phyloP scores from a whole-genome alignment of 2,888 invertebrate species.

The Asteroscopus sphinx region DNA sequence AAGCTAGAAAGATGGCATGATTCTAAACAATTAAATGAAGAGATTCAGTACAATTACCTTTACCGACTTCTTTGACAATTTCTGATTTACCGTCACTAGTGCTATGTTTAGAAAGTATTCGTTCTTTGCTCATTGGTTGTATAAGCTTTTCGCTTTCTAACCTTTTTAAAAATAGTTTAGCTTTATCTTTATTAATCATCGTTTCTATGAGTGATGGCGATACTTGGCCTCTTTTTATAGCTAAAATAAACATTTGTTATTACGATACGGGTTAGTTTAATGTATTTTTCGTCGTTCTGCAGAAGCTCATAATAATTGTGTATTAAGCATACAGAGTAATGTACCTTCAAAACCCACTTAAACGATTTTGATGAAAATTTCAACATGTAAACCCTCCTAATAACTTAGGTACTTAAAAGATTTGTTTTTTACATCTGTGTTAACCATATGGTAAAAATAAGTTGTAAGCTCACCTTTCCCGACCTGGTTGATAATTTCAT shows the following conservation, averaged over 20 bases:
- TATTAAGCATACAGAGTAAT: too few species aligned
- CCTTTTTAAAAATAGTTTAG: slow-evolving; percentile 8
- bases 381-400: too few species aligned
- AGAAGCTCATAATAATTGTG: too few species aligned
- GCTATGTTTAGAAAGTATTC: not conserved
- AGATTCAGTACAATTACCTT: slow-evolving; percentile 14
- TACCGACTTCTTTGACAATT: slow-evolving; percentile 12
- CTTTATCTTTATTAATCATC: slow-evolving; percentile 25
- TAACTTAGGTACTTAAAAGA: too few species aligned
- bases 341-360: too few species aligned
- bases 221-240: slow-evolving; percentile 26
- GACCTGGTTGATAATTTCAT: slow-evolving; percentile 15
- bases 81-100: slow-evolving; percentile 6
- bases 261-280: not conserved
- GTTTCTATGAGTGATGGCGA: slow-evolving; percentile 28
- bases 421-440: too few species aligned
- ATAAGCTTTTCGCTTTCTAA: not conserved
- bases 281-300: too few species aligned
- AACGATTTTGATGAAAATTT: too few species aligned
- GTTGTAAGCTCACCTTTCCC: slow-evolving; percentile 22
- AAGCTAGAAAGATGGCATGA: not conserved
- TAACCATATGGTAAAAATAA: not conserved
- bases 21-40: not conserved
- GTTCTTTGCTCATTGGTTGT: not conserved
- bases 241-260: slow-evolving; percentile 16